Base-by-base conservation (phyloP, 1,140 invertebrate genomes). In the Portunus trituberculatus region DNA sequence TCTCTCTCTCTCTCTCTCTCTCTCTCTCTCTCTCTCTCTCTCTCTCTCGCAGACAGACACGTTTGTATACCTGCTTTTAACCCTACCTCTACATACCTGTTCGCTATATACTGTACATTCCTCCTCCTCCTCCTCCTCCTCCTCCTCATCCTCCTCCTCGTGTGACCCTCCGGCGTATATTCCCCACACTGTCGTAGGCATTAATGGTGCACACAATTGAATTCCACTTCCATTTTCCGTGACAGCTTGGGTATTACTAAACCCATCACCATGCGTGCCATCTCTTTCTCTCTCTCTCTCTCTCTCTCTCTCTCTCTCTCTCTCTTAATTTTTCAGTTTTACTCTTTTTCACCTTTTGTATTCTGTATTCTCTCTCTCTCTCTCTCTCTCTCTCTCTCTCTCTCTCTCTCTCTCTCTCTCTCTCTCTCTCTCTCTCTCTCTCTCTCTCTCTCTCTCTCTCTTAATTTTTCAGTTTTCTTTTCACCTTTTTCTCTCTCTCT, bases 121-220 rank as follows among this genome's bases (percentile, higher is more conserved):
- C 52, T 59, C 83, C 83, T 32, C 83, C 83, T 84, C 83, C 83
- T 32, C 31, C 83, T 84, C 83, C 31, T 25, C n/a, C 83, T 84
- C 83, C 29, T 32, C 84, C 29, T 46, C 31, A 4, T 84, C 83
- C 31, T 32, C n/a, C 83, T 84, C 83, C n/a, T 32, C 31, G 4
- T 32, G 4, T 84, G 4, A 3, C 14, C 83, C 83, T 32, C 83
- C 86, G 8, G 10, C 86, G 31, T 48, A 48, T 48, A 48, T 48
- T 46, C 88, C 39, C 45, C 32, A 0, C 45, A n/a, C 88, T 90
- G 88, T 48, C 88, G 45, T 48, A 90, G 87, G 88, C 88, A 90
- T 90, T 90, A 90, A 90, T 90, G 88, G 88, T 20, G 20, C 25
- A 46, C 88, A 90, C 88, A 90, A 90, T 48, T 90, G 88, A 90